phyloP scores from a whole-genome alignment of 2,888 invertebrate genomes.

The Nipponacmea schrenckii region DNA sequence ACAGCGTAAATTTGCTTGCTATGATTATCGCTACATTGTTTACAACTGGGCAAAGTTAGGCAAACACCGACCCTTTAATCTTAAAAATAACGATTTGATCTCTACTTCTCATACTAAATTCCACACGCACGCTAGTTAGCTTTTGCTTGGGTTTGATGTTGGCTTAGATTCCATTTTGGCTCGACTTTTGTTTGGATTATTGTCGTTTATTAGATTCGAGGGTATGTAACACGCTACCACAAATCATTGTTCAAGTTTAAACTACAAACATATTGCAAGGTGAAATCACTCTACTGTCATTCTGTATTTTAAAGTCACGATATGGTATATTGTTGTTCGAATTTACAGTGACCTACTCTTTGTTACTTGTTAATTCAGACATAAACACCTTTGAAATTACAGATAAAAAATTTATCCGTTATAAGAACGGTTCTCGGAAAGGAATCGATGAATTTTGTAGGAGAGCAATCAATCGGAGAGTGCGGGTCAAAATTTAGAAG shows the following conservation, averaged over 20 bases:
- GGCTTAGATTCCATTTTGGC: background rate
- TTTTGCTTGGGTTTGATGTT: background rate
- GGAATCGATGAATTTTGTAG: no score
- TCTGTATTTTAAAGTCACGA: background rate
- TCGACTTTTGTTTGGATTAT: background rate
- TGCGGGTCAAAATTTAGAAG: no score
- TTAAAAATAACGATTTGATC: background rate
- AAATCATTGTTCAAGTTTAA: conserved; percentile 1
- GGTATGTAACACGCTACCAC: conserved; percentile 5
- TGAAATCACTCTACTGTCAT: background rate
- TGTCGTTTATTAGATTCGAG: conserved; percentile 4
- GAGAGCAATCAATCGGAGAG: no score
- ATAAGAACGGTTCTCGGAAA: no score
- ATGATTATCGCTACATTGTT: background rate
- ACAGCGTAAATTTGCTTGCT: background rate
- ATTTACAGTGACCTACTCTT: no score
- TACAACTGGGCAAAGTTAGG: background rate
- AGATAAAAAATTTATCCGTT: no score
- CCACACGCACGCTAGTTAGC: conserved; percentile 8
- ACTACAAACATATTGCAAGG: background rate
- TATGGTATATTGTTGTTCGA: no score
- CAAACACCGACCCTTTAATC: background rate
- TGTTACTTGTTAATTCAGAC: no score
- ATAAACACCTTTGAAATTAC: no score
- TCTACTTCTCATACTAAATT: background rate